Evolutionary conservation across 2,888 invertebrate genomes (phyloP).

Genomic region (Hemicrepidius hirtus): DNA sequence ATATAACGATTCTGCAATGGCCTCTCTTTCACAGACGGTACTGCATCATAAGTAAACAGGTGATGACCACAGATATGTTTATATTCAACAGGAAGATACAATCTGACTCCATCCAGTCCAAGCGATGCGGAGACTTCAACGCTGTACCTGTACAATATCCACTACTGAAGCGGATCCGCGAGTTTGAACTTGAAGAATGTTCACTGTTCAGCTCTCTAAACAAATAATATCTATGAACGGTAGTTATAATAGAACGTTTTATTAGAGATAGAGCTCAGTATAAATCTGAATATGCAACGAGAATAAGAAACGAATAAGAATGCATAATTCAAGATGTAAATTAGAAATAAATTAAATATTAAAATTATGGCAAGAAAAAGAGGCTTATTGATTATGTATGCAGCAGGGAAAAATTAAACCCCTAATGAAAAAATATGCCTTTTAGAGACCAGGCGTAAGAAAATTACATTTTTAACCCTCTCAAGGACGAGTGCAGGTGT

Average conservation of each 20-base stretch:
- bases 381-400: conserved; percentile 74
- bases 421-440: conserved; percentile 73
- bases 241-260: conserved; percentile 48
- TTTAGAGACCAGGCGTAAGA: conserved; percentile 67
- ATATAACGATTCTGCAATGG: conserved; percentile 58
- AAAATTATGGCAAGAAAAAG: conserved; percentile 71
- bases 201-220: conserved; percentile 20
- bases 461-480: conserved; percentile 66
- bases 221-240: conserved; percentile 38
- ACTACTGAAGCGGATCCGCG: not conserved
- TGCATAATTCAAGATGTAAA: conserved; percentile 74
- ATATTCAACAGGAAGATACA: conserved; percentile 55
- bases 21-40: conserved; percentile 48
- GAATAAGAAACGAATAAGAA: conserved; percentile 67
- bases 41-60: conserved; percentile 58
- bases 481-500: conserved; percentile 60
- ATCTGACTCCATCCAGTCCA: conserved; percentile 48
- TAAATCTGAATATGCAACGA: conserved; percentile 67
- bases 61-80: conserved; percentile 57
- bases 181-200: not conserved
- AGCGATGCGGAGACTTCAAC: conserved; percentile 62
- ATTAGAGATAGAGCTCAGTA: conserved; percentile 52
- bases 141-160: conserved; percentile 50
- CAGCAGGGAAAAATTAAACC: conserved; percentile 73
- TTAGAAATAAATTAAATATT: conserved; percentile 74